Evolutionary conservation across 2,113 vertebrate genomes (phyloP), one percentile per base, ranked within the genome.

Genomic region (Rhinoderma darwinii): DNA sequence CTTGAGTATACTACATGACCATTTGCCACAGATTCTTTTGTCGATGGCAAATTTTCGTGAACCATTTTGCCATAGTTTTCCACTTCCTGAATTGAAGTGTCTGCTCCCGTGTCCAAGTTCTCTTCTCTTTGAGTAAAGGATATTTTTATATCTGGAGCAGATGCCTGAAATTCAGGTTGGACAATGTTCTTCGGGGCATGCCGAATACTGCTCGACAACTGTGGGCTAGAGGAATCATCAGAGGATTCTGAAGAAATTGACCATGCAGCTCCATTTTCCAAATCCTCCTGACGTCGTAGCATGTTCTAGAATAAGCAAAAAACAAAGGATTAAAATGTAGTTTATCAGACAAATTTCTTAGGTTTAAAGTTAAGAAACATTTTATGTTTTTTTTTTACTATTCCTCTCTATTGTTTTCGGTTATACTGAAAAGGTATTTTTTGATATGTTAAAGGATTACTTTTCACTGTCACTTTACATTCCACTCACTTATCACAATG

Each of bases 231-330:
- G 10, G 97, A 99, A 88, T 99, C 97, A 0, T 99, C 97, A 0
- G 97, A 98, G 1, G 98, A 99, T 87, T 99, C 98, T 0, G 98
- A 98, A 32, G 98, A 99, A 89, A 98, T 95, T 6, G 97, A 99
- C 97, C 97, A 98, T 0, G 96, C 97, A 0, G 96, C 96, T 84
- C 97, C 97, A 0, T 98, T 98, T 90, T 98, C 97, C 56, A 96
- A 84, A 82, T 98, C 97, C 17, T 98, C 96, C 68, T 96, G 97
- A 1, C 96, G 94, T 14, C 93, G 94, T 75, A 98, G 89, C 96
- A 97, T 97, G 89, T 98, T 99, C 98, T 99, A 47, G 3, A 88
- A 50, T 6, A 37, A 90, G 14, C 72, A 63, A 43, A 2, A 54
- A n/a, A 66, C n/a, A 43, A 27, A 32, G 12, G 10, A 30, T 47